Base-by-base conservation (phyloP, 2,113 vertebrate genomes). In the Hemichromis elongatus region DNA sequence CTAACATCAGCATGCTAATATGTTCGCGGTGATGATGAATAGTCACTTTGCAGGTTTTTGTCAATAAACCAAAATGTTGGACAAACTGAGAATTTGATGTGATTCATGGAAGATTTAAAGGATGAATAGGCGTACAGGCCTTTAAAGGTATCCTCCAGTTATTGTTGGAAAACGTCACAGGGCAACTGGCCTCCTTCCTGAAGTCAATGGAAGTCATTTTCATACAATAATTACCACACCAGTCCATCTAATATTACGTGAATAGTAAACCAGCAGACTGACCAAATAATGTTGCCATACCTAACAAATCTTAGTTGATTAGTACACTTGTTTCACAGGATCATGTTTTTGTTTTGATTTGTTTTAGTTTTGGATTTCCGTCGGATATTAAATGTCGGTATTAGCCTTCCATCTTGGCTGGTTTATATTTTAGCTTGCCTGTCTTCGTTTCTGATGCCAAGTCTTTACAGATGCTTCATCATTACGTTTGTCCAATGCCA, bases 401-500 rank as follows among this genome's bases (percentile, higher is more conserved):
- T 90, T 92, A 92, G 86, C 89, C 87, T 91, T 93, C 81, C 82
- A 81, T 93, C 80, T 91, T 93, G 85, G 91, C 92, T 83, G 50
- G 55, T 12, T 79, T 63, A 77, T 79, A 84, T 70, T 80, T 73
- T 78, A 82, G 79, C 81, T 86, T 86, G 68, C 30, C 61, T 80
- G 55, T 89, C 82, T 80, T 92, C 86, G 80, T 68, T 68, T 82
- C 82, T 75, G 70, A 84, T 90, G 89, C 91, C 93, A 89, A 89
- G 86, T 87, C 85, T 87, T 95, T 94, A 89, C 92, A 94, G 90
- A 94, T 93, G 93, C 92, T 94, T 93, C 85, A 91, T 92, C 90
- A 89, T 91, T 90, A 93, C 75, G 75, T 90, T 86, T 89, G 92
- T 88, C 79, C 77, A 85, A 59, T 86, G 73, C 85, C 80, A 90